Evolutionary conservation across 1,140 invertebrate species (phyloP).

Genomic region (Patella vulgata): DNA sequence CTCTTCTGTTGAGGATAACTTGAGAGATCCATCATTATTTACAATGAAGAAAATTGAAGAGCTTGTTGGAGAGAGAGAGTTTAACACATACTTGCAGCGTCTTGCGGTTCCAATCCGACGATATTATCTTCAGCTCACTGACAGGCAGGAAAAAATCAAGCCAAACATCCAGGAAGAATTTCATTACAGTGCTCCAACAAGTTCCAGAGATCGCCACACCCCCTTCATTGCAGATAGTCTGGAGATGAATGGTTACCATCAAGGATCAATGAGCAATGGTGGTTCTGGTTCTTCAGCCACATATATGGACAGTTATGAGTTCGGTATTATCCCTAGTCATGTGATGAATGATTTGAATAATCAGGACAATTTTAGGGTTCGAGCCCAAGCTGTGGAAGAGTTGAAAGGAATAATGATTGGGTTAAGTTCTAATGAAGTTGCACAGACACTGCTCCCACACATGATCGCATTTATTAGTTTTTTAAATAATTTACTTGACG

Average conservation of each 20-base stretch:
- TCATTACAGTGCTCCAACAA: constrained; percentile 8
- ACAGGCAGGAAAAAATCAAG: constrained; percentile 22
- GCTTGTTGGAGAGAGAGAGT: constrained; percentile 57
- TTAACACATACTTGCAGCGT: constrained; percentile 56
- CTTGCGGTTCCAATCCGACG: constrained; percentile 53
- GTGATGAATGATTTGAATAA: constrained; percentile 61
- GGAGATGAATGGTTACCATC: constrained; percentile 4
- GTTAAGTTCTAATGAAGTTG: constrained; percentile 43
- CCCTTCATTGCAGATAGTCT: neutral
- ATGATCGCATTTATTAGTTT: constrained; percentile 75
- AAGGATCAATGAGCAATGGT: constrained; percentile 4
- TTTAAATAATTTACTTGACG: constrained; percentile 70
- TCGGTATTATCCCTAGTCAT: constrained; percentile 65
- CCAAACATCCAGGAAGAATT: neutral
- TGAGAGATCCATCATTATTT: constrained; percentile 54
- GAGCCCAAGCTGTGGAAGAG: constrained; percentile 64
- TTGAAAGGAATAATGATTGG: constrained; percentile 56
- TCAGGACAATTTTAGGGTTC: constrained; percentile 61
- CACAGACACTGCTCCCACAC: constrained; percentile 70
- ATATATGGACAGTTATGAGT: constrained; percentile 55
- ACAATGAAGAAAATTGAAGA: constrained; percentile 60
- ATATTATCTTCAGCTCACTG: constrained; percentile 57
- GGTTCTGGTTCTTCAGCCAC: constrained; percentile 17
- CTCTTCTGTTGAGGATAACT: constrained; percentile 54
- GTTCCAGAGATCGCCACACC: constrained; percentile 13